These are phyloP conservation scores for Agrotis clavis DNA, from an alignment of 2,888 invertebrate genomes.

Conservation along the genomic window DNA sequence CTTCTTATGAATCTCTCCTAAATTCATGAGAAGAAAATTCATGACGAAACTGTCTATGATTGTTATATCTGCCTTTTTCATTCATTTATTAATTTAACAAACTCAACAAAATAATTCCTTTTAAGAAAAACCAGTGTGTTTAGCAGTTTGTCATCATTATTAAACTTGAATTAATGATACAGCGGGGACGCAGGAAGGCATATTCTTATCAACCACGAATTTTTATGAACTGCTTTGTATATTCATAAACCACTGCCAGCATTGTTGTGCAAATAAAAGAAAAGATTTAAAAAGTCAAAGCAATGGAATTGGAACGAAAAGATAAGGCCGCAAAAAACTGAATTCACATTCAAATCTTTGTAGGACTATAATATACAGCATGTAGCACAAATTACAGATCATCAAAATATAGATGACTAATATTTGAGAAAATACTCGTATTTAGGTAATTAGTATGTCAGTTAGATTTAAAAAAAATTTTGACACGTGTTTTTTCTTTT, in stretches of 20 bases:
- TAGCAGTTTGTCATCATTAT: slow-evolving; percentile 22
- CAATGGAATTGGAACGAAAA: slow-evolving; percentile 29
- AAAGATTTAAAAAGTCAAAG: slow-evolving; percentile 54
- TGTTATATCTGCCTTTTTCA: no score
- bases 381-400: no score
- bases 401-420: no score
- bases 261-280: slow-evolving; percentile 46
- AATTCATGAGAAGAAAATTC: no score
- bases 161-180: not conserved
- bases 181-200: not conserved
- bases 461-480: no score
- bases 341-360: slow-evolving; percentile 51
- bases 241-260: slow-evolving; percentile 47
- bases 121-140: not conserved
- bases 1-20: no score
- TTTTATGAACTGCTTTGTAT: slow-evolving; percentile 37
- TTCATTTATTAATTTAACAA: not conserved
- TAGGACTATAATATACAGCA: slow-evolving; percentile 16
- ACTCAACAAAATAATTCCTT: not conserved
- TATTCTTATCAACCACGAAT: slow-evolving; percentile 25
- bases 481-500: no score
- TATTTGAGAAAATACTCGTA: no score
- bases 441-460: no score
- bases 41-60: no score
- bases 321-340: slow-evolving; percentile 42